Base-by-base conservation (phyloP, 1,140 invertebrate genomes). In the Microplitis demolitor region DNA sequence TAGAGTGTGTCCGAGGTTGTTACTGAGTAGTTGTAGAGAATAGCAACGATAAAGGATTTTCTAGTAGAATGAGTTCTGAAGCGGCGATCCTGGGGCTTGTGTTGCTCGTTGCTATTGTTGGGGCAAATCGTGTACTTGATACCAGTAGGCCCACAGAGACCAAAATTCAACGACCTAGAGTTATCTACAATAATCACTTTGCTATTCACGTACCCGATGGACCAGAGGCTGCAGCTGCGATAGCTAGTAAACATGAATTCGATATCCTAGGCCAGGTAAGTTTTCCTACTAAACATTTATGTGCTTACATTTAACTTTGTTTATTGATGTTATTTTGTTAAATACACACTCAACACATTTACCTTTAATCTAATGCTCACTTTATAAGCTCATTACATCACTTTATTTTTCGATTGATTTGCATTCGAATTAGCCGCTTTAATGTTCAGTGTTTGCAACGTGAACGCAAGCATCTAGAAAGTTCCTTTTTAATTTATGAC, bases 101-200 rank as follows among this genome's bases (percentile, higher is more conserved):
- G 76, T 80, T 76, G 80, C 53, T 69, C 78, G 71, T 67, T 86
- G 77, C 76, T 80, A 74, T 73, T 74, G 69, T 60, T 78, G 73
- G 76, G 56, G 45, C 9, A 16, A 64, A 72, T 74, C 67, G 76
- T 74, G 37, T 79, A 74, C 62, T 68, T 77, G 51, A 74, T 66
- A 64, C 72, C 79, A 24, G n/a, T 4, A 64, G 60, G 33, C 69
- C 71, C 66, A 37, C 33, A 13, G 50, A 76, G 78, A 16, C 63
- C 78, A 64, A 39, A 79, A 84, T 69, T 78, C 6, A 9, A 45
- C 82, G 64, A 75, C 78, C 69, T 78, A 86, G 14, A 34, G 34
- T 56, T 33, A 88, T 94, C 78, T 95, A 91, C 82, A 90, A 90
- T 80, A 93, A 95, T 82, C 90, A 95, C 82, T 95, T 96, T 82